Evolutionary conservation across 1,140 invertebrate genomes (phyloP), one percentile per base, ranked within the genome.

Genomic region (Neodiprion lecontei): DNA sequence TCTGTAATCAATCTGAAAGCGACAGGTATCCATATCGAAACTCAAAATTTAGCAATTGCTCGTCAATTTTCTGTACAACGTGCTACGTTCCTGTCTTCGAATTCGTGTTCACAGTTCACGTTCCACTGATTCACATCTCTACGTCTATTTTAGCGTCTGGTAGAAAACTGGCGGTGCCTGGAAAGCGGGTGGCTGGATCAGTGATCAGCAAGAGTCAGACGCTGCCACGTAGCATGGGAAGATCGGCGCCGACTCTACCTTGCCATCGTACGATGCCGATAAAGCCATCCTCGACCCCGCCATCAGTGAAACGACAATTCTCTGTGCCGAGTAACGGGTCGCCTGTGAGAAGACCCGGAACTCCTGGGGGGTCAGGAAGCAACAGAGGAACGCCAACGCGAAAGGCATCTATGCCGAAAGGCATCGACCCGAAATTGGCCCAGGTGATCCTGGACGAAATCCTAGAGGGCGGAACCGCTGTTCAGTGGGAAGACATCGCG

Each of bases 401-500:
- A 79, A 87, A 88, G 76, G 75, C 85, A 9, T 87, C 90, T 1
- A 86, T 88, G 12, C 89, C 95, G 9, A 92, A 94, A 77, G 94
- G 94, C 1, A 93, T 96, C 9, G 97, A 98, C 87, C 93, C 95
- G n/a, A 97, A 98, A 87, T 92, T 98, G 74, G 95, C 94, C 69
- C 94, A 96, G 88, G 91, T 91, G 40, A 91, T 91, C 65, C 81
- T 91, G 1, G 90, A 91, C 79, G 90, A 92, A 87, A 93, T 95
- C 71, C 89, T 95, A 79, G 93, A 94, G 84, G 93, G 96, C 48
- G 94, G 95, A 12, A 92, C 94, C 11, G 91, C 94, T 73, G 91
- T 98, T 12, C 92, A 94, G 71, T 99, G 97, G 97, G 94, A 96
- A 74, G 97, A 98, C 82, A 97, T 99, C 79, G 96, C 97, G 75